Base-by-base conservation (phyloP, 2,888 invertebrate genomes). In the Drosophila barbarae region DNA sequence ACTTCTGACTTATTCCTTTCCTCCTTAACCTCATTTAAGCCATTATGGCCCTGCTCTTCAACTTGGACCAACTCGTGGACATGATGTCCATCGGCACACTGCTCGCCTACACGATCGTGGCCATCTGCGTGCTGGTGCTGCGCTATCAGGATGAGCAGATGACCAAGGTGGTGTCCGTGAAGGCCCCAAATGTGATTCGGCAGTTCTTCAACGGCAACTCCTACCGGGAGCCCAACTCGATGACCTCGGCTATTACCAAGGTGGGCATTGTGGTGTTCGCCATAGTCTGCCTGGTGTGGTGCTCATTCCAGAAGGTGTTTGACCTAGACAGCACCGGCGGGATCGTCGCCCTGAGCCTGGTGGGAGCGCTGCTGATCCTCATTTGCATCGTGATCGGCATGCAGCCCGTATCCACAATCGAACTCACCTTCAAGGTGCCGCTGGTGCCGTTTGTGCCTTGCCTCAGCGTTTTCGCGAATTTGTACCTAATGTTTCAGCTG, bases 21-120 rank as follows among this genome's bases (percentile, higher is more conserved):
- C 8, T 15, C 5, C n/a, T 12, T 28, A 5, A 32, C 18, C 6
- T 12, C 4, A 21, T 10, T 10, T 2, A 59, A 93, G 96, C 95
- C 21, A 58, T 94, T 5, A 96, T 98, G 94, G 95, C 97, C 0
- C 91, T 95, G 0, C 87, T 97, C n/a, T 96, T 98, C 88, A 94
- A 98, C 90, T 90, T 98, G 66, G 93, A 95, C 68, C 97, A 97
- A 86, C 90, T 98, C 60, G 97, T 98, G 68, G 96, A 98, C 85
- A 98, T 98, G 95, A 97, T 98, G 96, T 97, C 97, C 9, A 98
- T 98, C 77, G 96, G 96, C 12, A 96, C 96, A 0, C 90, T 97
- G 2, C 91, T 96, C 54, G 97, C 97, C 0, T 98, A 98, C 88
- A 95, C 96, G 3, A 96, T 98, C 72, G 98, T 98, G 1, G 96